Evolutionary conservation across 2,888 invertebrate genomes (phyloP), one percentile per base, ranked within the genome.

Genomic region (Hypercompe scribonia): DNA sequence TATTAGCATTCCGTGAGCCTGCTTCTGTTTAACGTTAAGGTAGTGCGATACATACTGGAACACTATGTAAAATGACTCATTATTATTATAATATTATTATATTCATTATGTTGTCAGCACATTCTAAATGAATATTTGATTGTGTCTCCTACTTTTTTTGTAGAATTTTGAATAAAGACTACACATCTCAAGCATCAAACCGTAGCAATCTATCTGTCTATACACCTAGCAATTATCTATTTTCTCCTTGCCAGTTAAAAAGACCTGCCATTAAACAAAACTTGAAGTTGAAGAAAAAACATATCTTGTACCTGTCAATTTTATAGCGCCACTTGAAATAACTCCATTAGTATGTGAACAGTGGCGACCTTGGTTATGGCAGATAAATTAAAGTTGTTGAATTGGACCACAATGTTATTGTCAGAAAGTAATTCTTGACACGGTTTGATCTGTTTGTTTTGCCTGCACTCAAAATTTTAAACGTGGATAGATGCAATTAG

Each of bases 341-440:
- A 69, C 73, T 33, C 72, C 73, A 72, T 68, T 80, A 76, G 71
- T 78, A 82, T 79, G 77, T 73, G 66, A 67, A 78, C 72, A 71
- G 65, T 74, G 71, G 75, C 69, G 78, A 68, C 83, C 77, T 61
- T 75, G 78, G 75, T 68, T 74, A 78, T 80, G 81, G 80, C 77
- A 71, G 74, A 75, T 81, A 76, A 75, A 82, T 79, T 81, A 68
- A 71, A 79, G 75, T 72, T 76, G 78, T 77, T 77, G 72, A 78
- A 21, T 75, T 79, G 72, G 67, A 75, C 72, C 65, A 73, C 42
- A 63, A 65, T 72, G 66, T 69, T 65, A 18, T 11, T 65, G 77
- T 71, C 73, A 54, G 58, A 65, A 74, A 77, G 72, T 72, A 74
- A 72, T 68, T 24, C 33, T 39, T 46, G 66, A 68, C 72, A 74